These are phyloP conservation scores for Propithecus coquereli DNA, from an alignment of 2,113 vertebrate genomes.

Conservation along the genomic window DNA sequence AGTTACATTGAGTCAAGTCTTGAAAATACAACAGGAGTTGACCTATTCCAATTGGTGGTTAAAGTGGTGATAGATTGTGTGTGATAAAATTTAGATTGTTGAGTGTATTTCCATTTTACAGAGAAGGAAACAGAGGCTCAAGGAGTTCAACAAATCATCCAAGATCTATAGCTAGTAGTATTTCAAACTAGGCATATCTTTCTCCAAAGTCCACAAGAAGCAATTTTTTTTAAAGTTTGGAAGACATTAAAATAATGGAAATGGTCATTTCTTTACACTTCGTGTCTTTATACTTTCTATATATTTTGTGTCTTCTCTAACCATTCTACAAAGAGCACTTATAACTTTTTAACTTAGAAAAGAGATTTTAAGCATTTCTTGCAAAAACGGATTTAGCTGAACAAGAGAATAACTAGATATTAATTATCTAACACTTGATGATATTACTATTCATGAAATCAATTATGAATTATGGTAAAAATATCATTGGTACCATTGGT, in stretches of 20 bases:
- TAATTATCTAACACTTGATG: not conserved
- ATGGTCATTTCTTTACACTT: not conserved
- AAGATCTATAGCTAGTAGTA: not conserved
- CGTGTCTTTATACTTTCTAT: not conserved
- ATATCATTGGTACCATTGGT: not conserved
- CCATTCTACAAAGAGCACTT: not conserved
- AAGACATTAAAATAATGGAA: not conserved
- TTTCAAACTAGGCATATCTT: not conserved
- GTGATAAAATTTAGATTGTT: not conserved
- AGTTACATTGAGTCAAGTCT: not conserved
- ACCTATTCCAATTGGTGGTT: not conserved
- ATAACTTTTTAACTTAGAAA: not conserved
- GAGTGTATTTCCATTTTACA: not conserved
- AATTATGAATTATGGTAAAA: not conserved
- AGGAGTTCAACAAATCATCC: not conserved
- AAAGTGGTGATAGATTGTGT: not conserved
- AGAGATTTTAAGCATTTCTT: not conserved
- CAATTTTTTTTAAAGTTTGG: not conserved
- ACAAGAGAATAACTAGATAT: not conserved
- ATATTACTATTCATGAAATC: not conserved
- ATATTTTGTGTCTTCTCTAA: not conserved
- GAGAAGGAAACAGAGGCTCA: not conserved
- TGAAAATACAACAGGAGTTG: not conserved
- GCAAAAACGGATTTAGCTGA: not conserved
- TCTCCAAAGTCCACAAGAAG: not conserved